Percentiles rank a stretch among this genome's conserved stretches.
Evolutionary conservation across 2,797 vertebrate species (phyloP).

Genomic region (Gymnodraco acuticeps): DNA sequence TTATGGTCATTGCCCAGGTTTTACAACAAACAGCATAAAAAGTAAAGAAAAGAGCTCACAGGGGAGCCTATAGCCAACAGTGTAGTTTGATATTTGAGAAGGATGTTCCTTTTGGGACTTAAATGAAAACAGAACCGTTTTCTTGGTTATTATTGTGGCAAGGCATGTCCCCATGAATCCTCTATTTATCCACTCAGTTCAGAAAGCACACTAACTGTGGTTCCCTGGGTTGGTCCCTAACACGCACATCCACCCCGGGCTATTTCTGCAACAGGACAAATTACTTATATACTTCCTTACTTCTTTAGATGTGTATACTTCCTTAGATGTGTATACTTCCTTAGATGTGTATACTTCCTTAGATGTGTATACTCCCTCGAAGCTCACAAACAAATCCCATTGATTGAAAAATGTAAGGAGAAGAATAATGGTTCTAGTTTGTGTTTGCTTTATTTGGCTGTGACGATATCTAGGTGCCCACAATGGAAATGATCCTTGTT

Average conservation of each 20-base stretch:
- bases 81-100: constrained; percentile 41
- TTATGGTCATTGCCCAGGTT: neutral
- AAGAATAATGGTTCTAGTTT: neutral
- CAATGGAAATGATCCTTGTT: constrained; percentile 18
- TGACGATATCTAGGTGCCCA: constrained; percentile 3
- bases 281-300: neutral
- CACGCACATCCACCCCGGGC: constrained; percentile 47
- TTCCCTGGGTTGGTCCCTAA: constrained; percentile 49
- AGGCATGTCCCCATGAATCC: constrained; percentile 71
- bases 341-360: constrained; percentile 8
- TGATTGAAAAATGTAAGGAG: neutral
- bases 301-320: constrained; percentile 10
- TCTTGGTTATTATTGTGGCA: constrained; percentile 72
- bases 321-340: constrained; percentile 10
- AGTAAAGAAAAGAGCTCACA: constrained; percentile 26
- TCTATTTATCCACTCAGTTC: constrained; percentile 68
- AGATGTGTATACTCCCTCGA: constrained; percentile 15
- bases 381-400: constrained; percentile 35
- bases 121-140: constrained; percentile 62
- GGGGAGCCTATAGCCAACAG: constrained; percentile 10
- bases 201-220: constrained; percentile 48
- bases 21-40: constrained; percentile 17
- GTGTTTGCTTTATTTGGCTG: constrained; percentile 28
- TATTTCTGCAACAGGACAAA: constrained; percentile 57
- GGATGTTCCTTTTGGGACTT: constrained; percentile 56